Conservation (phyloP, 2,113 vertebrate genomes). For the Enhydra lutris region DNA sequence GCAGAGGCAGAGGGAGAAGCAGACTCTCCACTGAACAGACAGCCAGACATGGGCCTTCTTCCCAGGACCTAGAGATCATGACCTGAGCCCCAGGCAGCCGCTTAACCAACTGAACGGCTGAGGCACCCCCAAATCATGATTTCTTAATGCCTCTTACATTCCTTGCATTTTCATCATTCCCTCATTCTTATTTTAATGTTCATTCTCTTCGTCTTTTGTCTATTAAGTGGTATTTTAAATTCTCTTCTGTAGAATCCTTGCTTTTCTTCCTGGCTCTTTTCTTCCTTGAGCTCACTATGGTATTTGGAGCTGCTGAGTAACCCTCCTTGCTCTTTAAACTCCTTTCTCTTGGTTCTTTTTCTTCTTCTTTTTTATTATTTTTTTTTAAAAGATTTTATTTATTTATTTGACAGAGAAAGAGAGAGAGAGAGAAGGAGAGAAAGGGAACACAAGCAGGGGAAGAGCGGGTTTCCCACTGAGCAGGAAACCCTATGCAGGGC, state of each 20-base stretch:
- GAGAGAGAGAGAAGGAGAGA: too few relatives aligned
- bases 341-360: background rate
- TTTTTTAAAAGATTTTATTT: too few relatives aligned
- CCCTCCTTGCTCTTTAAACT: background rate
- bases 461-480: too few relatives aligned
- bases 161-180: background rate
- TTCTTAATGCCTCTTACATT: background rate
- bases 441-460: too few relatives aligned
- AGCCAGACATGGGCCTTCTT: background rate
- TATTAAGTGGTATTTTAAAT: background rate
- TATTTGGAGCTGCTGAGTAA: background rate
- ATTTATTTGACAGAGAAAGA: too few relatives aligned
- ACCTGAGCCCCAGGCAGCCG: background rate
- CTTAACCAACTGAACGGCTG: background rate
- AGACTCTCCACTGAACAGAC: background rate
- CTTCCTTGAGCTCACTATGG: background rate
- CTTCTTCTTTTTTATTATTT: too few relatives aligned
- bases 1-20: background rate
- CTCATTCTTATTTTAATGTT: background rate
- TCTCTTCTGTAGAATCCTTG: background rate
- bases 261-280: background rate
- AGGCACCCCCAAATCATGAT: background rate
- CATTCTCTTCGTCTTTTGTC: background rate
- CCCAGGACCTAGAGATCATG: background rate
- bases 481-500: too few relatives aligned